Percentiles rank a stretch among this genome's conserved stretches.
Conservation (phyloP, 2,888 invertebrate species). For the Julus scanicus region DNA sequence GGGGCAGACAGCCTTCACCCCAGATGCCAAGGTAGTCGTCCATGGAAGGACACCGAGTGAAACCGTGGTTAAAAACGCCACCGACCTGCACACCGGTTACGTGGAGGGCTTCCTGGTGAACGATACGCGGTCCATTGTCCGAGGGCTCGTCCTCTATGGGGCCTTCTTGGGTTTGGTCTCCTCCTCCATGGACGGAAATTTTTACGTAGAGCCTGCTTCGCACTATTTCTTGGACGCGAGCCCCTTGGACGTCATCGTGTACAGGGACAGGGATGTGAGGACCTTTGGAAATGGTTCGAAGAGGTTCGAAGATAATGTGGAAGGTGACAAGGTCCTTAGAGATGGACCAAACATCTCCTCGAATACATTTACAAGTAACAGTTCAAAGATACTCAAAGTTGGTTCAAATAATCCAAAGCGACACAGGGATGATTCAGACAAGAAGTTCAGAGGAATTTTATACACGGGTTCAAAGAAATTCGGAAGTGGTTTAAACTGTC, state of each 20-base stretch:
- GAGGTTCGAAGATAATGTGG: too few species aligned
- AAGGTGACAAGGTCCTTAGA: too few species aligned
- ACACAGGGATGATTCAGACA: too few species aligned
- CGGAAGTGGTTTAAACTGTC: too few species aligned
- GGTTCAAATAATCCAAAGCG: too few species aligned
- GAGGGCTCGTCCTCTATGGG: constrained; percentile 20
- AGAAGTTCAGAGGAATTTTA: too few species aligned
- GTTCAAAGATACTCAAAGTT: too few species aligned
- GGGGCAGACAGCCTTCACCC: not conserved
- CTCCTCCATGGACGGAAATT: not conserved
- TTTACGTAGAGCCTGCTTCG: not conserved
- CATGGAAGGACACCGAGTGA: not conserved
- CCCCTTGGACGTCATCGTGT: constrained; percentile 28
- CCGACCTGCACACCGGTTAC: not conserved
- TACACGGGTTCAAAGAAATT: too few species aligned
- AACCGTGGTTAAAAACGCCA: not conserved
- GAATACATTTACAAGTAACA: too few species aligned
- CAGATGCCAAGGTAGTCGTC: constrained; percentile 44
- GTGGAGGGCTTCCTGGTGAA: constrained; percentile 44
- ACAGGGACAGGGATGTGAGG: not conserved
- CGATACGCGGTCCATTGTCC: constrained; percentile 13
- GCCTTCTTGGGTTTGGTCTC: constrained; percentile 8
- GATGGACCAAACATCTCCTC: too few species aligned
- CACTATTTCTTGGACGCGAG: not conserved
- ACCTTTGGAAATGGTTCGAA: not conserved